phyloP scores from a whole-genome alignment of 2,797 vertebrate genomes.

The Vireo griseus region DNA sequence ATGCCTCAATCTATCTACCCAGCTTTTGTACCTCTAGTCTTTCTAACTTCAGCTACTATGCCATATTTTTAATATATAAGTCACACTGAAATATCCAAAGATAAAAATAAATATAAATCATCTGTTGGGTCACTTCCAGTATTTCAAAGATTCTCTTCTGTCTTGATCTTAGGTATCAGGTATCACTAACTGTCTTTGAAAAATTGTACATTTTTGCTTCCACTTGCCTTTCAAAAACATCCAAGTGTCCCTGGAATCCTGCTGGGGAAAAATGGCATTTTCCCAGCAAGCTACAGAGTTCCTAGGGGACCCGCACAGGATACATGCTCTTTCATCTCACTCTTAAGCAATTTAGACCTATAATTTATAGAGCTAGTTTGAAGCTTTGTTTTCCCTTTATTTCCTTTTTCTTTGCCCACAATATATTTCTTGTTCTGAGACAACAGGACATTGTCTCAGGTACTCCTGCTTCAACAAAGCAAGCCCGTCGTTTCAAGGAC shows the following conservation, averaged over 20 bases:
- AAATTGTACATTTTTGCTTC: not conserved
- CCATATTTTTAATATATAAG: not conserved
- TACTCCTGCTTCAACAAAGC: conserved; percentile 14
- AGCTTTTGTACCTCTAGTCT: not conserved
- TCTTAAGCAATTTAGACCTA: conserved; percentile 9
- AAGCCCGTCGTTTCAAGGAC: conserved; percentile 31
- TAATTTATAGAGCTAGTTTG: conserved; percentile 6
- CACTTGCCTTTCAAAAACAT: not conserved
- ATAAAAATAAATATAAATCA: not conserved
- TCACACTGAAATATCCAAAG: not conserved
- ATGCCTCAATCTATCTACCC: not conserved
- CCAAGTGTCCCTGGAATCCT: conserved; percentile 12
- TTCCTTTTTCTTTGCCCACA: not conserved
- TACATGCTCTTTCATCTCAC: not conserved
- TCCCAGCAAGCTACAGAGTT: conserved; percentile 6
- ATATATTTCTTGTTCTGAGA: not conserved
- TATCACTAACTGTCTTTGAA: conserved; percentile 33
- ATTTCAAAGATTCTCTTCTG: conserved; percentile 3
- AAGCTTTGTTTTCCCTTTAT: not conserved
- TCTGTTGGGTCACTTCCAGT: not conserved
- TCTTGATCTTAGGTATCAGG: not conserved
- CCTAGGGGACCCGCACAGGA: not conserved
- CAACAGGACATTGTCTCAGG: not conserved
- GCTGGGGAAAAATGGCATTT: conserved; percentile 1
- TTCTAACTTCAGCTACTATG: not conserved